Percentiles rank a stretch among this genome's conserved stretches.
Conservation (phyloP, 2,113 vertebrate species). For the Oplegnathus fasciatus region DNA sequence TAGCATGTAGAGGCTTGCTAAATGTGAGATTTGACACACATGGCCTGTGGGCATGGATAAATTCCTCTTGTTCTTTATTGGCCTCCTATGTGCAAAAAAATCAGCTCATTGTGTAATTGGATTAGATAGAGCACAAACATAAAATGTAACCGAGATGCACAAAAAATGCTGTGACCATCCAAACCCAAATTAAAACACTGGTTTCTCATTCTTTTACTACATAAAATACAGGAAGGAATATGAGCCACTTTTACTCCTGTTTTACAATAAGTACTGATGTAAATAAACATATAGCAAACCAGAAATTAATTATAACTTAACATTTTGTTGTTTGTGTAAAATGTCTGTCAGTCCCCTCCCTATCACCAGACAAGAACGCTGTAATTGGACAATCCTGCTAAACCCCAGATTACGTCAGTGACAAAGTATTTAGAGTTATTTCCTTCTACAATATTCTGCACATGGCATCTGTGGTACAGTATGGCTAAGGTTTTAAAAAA, state of each 20-base stretch:
- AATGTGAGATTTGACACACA: background rate
- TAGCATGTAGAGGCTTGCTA: background rate
- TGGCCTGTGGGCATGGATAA: background rate
- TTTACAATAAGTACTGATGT: background rate
- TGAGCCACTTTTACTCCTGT: background rate
- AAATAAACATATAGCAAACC: background rate
- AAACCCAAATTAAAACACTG: background rate
- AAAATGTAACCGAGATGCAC: background rate
- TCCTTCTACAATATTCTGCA: too few relatives aligned
- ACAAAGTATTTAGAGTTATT: too few relatives aligned
- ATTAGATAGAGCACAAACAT: constrained; percentile 10
- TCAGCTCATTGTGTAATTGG: background rate
- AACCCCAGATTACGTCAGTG: too few relatives aligned
- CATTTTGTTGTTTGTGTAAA: too few relatives aligned
- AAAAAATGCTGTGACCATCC: background rate
- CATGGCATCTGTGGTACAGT: too few relatives aligned
- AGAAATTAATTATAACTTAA: too few relatives aligned
- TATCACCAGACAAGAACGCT: too few relatives aligned
- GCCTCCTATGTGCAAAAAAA: background rate
- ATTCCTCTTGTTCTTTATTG: constrained; percentile 12
- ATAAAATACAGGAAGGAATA: background rate
- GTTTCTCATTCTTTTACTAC: background rate
- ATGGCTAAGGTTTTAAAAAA: too few relatives aligned
- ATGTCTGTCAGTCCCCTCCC: too few relatives aligned
- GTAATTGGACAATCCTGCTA: too few relatives aligned